A percentile compares a stretch with the other conserved stretches of the same genome.
Conservation (phyloP, 2,888 invertebrate species). For the Carterocephalus palaemon region DNA sequence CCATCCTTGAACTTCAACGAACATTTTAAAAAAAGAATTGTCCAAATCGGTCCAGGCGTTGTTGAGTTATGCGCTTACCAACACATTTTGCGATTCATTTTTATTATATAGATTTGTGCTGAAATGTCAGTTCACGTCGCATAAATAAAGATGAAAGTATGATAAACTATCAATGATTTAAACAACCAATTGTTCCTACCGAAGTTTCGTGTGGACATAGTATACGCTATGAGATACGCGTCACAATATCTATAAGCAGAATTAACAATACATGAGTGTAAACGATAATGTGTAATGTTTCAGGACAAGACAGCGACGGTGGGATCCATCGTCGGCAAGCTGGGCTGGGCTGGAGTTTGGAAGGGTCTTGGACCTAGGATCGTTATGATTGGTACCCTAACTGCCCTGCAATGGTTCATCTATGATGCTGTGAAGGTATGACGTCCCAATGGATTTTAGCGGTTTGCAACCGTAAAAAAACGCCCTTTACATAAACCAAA, state of each 20-base stretch:
- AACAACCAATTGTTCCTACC: constrained; percentile 24
- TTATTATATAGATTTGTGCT: no score
- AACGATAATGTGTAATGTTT: constrained; percentile 27
- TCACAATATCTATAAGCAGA: not conserved
- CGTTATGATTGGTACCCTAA: constrained; percentile 97
- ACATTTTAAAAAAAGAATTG: no score
- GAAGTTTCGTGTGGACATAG: constrained; percentile 13
- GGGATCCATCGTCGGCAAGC: constrained; percentile 69
- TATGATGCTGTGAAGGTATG: constrained; percentile 96
- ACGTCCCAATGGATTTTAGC: no score
- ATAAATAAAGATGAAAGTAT: no score
- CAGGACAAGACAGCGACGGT: constrained; percentile 72
- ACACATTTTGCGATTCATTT: no score
- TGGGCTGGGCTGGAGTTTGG: constrained; percentile 84
- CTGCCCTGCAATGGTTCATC: constrained; percentile 97
- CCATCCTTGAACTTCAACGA: no score
- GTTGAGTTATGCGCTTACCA: no score
- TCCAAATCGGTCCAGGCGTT: no score
- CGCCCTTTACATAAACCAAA: no score
- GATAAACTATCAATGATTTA: constrained; percentile 6
- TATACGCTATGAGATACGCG: constrained; percentile 15
- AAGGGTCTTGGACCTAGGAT: constrained; percentile 95
- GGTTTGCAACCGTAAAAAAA: no score
- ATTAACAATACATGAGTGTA: not conserved
- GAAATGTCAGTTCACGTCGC: no score